Percentiles rank a stretch among this genome's conserved stretches.
phyloP scores from a whole-genome alignment of 1,140 invertebrate genomes.

The Anastrepha ludens region DNA sequence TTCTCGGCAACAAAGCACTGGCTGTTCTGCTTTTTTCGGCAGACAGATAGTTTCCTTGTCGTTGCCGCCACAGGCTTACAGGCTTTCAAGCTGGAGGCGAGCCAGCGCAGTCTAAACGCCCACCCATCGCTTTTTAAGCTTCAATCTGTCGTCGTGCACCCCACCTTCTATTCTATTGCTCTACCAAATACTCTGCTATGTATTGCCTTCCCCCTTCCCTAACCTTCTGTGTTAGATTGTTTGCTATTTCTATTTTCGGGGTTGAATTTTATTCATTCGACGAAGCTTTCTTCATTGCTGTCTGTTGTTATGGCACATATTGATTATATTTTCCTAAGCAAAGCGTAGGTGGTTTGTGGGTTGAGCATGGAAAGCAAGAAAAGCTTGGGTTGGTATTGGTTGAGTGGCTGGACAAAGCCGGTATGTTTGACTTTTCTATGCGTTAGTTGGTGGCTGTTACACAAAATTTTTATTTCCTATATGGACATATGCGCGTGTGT shows the following conservation, averaged over 20 bases:
- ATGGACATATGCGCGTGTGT: neutral
- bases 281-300: constrained; percentile 19
- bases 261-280: constrained; percentile 19
- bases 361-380: neutral
- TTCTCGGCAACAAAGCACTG: neutral
- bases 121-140: neutral
- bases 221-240: neutral
- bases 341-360: constrained; percentile 1
- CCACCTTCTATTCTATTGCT: neutral
- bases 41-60: constrained; percentile 50
- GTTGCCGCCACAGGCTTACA: neutral
- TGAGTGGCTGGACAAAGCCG: neutral
- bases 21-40: constrained; percentile 15
- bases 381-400: too few species aligned
- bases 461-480: neutral
- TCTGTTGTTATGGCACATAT: constrained; percentile 46
- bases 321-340: constrained; percentile 45
- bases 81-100: neutral
- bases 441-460: neutral
- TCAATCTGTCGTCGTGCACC: neutral
- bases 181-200: neutral
- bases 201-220: neutral
- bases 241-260: constrained; percentile 49
- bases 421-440: neutral
- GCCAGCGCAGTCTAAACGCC: neutral